A percentile compares a stretch with the other conserved stretches of the same genome.
These are phyloP conservation scores for Eptatretus atami DNA, from an alignment of 2,797 vertebrate genomes.

Conservation along the genomic window DNA sequence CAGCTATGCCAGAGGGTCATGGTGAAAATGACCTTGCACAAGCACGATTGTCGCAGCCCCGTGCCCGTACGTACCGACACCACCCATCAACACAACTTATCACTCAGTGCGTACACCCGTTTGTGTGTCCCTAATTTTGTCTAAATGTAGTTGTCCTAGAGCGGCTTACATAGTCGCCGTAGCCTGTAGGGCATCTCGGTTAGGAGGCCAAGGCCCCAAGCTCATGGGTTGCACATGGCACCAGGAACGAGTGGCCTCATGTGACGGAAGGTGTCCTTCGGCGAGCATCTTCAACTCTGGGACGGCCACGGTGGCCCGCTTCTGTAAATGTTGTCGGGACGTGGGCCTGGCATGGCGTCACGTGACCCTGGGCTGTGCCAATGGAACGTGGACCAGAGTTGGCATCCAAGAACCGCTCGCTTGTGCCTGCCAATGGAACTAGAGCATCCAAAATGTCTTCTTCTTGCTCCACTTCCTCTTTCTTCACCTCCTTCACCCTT, in stretches of 20 bases:
- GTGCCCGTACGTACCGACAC: slow-evolving; percentile 25
- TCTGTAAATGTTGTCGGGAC: slow-evolving; percentile 92
- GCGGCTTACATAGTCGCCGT: too few relatives aligned
- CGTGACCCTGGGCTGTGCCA: slow-evolving; percentile 66
- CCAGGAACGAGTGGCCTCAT: slow-evolving; percentile 86
- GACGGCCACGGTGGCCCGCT: slow-evolving; percentile 49
- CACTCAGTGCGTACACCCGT: too few relatives aligned
- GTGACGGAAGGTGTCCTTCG: slow-evolving; percentile 76
- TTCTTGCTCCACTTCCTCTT: too few relatives aligned
- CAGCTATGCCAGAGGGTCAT: slow-evolving; percentile 93
- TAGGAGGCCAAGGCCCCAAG: too few relatives aligned
- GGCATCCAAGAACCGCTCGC: slow-evolving; percentile 75
- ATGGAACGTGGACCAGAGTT: slow-evolving; percentile 76
- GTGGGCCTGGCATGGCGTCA: slow-evolving; percentile 51
- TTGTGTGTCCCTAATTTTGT: too few relatives aligned
- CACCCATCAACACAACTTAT: too few relatives aligned
- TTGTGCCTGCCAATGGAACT: slow-evolving; percentile 65
- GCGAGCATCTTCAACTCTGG: slow-evolving; percentile 99
- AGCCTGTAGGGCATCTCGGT: too few relatives aligned
- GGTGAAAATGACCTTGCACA: slow-evolving; percentile 89
- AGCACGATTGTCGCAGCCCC: slow-evolving; percentile 44
- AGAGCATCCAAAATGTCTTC: too few relatives aligned
- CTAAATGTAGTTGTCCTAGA: too few relatives aligned
- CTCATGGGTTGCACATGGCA: background rate
- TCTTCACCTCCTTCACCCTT: too few relatives aligned